Evolutionary conservation across 2,113 vertebrate genomes (phyloP).

Genomic region (Ibidorhyncha struthersii): DNA sequence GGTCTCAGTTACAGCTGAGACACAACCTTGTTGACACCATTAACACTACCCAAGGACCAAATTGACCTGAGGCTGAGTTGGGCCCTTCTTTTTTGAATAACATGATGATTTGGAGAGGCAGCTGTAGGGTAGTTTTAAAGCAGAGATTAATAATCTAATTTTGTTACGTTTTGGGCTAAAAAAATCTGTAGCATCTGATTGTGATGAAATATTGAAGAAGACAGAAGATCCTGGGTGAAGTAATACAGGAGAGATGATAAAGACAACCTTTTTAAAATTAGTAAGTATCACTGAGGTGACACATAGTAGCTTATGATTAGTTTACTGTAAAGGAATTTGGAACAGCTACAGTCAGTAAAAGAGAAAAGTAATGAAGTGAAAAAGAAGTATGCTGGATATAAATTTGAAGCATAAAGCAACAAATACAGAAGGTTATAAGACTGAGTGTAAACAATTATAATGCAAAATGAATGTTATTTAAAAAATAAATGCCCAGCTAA

Average conservation of each 20-base stretch:
- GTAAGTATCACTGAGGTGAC: not conserved
- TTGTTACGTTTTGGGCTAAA: not conserved
- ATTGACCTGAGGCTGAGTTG: not conserved
- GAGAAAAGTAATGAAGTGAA: not conserved
- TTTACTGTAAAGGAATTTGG: not conserved
- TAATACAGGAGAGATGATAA: not conserved
- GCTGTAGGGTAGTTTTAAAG: not conserved
- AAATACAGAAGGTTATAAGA: not conserved
- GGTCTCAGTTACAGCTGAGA: not conserved
- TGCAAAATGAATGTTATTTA: not conserved
- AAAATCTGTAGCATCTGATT: not conserved
- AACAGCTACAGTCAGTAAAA: not conserved
- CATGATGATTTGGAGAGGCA: not conserved
- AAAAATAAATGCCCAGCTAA: not conserved
- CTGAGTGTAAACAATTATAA: not conserved
- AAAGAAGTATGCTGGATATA: not conserved
- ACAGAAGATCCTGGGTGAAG: not conserved
- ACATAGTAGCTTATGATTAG: not conserved
- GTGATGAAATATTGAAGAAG: not conserved
- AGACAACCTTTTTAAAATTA: not conserved
- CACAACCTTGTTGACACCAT: not conserved
- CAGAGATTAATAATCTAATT: not conserved
- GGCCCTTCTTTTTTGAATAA: not conserved
- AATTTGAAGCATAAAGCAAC: not conserved
- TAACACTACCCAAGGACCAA: not conserved